Percentiles rank a stretch among this genome's conserved stretches.
Evolutionary conservation across 2,888 invertebrate genomes (phyloP).

Genomic region (Trichogramma dendrolimi): DNA sequence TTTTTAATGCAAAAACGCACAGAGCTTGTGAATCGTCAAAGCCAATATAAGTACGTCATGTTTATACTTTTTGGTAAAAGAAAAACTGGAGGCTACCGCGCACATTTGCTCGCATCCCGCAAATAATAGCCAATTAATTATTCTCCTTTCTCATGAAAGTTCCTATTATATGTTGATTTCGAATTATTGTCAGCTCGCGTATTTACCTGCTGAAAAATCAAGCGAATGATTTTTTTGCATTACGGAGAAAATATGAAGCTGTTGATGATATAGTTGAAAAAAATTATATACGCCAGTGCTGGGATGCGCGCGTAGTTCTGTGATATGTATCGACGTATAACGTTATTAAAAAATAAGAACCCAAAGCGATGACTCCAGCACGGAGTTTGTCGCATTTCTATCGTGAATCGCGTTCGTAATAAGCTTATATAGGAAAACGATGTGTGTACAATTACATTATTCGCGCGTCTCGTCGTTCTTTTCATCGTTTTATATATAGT

Average conservation of each 20-base stretch:
- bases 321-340: slow-evolving; percentile 53
- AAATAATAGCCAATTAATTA: background rate
- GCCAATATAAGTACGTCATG: background rate
- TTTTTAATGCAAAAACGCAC: background rate
- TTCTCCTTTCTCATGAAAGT: background rate
- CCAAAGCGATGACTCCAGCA: slow-evolving; percentile 33
- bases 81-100: slow-evolving; percentile 25
- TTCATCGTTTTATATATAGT: slow-evolving; percentile 13
- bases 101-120: slow-evolving; percentile 27
- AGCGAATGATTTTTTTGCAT: too few relatives aligned
- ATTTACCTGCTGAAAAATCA: too few relatives aligned
- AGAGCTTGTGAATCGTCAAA: background rate
- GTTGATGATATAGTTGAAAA: too few relatives aligned
- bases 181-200: too few relatives aligned
- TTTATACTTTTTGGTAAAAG: background rate
- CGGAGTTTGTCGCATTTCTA: slow-evolving; percentile 17
- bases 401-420: slow-evolving; percentile 27
- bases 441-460: slow-evolving; percentile 15
- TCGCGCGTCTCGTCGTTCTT: slow-evolving; percentile 24
- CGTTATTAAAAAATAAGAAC: slow-evolving; percentile 45
- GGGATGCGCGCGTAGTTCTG: slow-evolving; percentile 52
- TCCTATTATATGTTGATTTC: too few relatives aligned
- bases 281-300: slow-evolving; percentile 23
- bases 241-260: too few relatives aligned
- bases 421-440: slow-evolving; percentile 2